Conservation (phyloP, 2,888 invertebrate genomes). For the Morpho helenor region DNA sequence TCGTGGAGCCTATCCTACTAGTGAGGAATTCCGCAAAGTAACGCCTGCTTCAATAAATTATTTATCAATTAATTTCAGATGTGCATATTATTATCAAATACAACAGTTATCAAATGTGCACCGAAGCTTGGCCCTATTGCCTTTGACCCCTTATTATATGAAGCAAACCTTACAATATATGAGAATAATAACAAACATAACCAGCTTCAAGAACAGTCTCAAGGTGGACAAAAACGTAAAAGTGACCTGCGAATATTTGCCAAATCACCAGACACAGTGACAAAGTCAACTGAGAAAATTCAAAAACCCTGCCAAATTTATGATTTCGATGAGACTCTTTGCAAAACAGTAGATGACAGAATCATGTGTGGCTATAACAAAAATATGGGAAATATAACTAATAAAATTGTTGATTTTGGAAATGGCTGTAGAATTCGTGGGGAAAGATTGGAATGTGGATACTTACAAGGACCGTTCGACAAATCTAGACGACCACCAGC, state of each 20-base stretch:
- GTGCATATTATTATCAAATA: background rate
- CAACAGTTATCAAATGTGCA: constrained; percentile 31
- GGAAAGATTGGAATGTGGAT: constrained; percentile 64
- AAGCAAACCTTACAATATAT: constrained; percentile 29
- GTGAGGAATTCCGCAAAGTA: no score
- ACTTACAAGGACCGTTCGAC: constrained; percentile 33
- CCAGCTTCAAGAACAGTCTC: background rate
- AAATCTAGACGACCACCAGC: constrained; percentile 30
- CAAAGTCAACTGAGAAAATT: no score
- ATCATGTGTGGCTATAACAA: constrained; percentile 61
- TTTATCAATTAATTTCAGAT: constrained; percentile 6
- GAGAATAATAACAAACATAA: constrained; percentile 5
- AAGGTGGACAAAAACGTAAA: background rate
- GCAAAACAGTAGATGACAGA: constrained; percentile 45
- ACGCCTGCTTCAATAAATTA: no score
- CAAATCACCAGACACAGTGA: no score
- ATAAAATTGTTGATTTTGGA: constrained; percentile 36
- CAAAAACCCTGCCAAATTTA: constrained; percentile 38
- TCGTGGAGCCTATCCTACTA: no score
- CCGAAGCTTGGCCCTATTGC: constrained; percentile 43
- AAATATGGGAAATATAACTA: constrained; percentile 38
- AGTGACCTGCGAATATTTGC: background rate
- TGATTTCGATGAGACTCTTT: constrained; percentile 45
- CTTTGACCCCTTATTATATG: constrained; percentile 38
- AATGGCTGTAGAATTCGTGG: constrained; percentile 48